A percentile compares a stretch with the other conserved stretches of the same genome.
Conservation (phyloP, 2,113 vertebrate species). For the Triplophysa rosa region DNA sequence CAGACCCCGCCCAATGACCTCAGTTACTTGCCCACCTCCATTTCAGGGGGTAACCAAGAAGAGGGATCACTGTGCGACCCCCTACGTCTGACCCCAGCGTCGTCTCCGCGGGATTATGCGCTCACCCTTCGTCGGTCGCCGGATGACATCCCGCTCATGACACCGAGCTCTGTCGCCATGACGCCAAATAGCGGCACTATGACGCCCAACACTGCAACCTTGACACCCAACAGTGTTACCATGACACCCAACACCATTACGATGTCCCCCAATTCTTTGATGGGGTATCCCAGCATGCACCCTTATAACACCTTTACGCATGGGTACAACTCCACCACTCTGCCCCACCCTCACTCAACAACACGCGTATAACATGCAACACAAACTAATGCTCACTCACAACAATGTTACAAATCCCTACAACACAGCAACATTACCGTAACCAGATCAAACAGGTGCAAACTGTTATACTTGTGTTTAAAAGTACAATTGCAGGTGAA, state of each 20-base stretch:
- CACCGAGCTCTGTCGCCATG: constrained; percentile 73
- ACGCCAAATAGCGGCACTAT: constrained; percentile 75
- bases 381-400: background rate
- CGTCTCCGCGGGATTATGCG: constrained; percentile 86
- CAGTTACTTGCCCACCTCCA: constrained; percentile 74
- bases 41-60: constrained; percentile 79
- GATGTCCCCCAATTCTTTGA: constrained; percentile 97
- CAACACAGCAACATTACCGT: background rate
- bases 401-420: background rate
- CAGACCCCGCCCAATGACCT: constrained; percentile 80
- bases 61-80: constrained; percentile 86
- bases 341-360: constrained; percentile 97
- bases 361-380: constrained; percentile 87
- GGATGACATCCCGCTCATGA: constrained; percentile 96
- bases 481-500: constrained; percentile 28
- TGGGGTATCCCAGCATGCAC: constrained; percentile 94
- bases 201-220: constrained; percentile 89
- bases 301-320: constrained; percentile 96
- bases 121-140: constrained; percentile 92
- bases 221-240: constrained; percentile 86
- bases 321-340: constrained; percentile 91
- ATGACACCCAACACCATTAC: constrained; percentile 93
- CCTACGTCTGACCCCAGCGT: constrained; percentile 81
- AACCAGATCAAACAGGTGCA: constrained; percentile 14
- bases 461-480: background rate